phyloP scores from a whole-genome alignment of 2,888 invertebrate genomes.

The Pandemis corylana region DNA sequence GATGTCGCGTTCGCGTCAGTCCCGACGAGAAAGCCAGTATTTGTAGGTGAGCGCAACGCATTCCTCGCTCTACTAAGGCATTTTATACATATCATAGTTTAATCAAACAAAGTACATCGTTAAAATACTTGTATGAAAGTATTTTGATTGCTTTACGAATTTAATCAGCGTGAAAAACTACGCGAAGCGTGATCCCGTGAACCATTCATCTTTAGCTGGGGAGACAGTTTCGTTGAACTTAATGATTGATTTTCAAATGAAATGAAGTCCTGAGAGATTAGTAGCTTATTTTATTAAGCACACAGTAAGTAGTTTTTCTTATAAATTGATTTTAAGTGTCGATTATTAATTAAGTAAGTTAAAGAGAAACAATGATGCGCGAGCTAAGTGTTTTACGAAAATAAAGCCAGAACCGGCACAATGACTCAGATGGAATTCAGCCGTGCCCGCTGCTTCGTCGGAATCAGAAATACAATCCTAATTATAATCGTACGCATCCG shows the following conservation, averaged over 20 bases:
- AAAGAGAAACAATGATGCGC: constrained; percentile 74
- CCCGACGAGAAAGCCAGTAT: constrained; percentile 61
- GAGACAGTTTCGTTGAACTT: background rate
- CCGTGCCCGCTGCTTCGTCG: constrained; percentile 81
- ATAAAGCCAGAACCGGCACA: constrained; percentile 84
- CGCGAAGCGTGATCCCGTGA: constrained; percentile 16
- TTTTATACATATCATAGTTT: constrained; percentile 26
- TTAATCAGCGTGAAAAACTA: constrained; percentile 30
- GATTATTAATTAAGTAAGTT: constrained; percentile 25
- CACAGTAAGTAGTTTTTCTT: background rate
- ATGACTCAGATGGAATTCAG: constrained; percentile 85
- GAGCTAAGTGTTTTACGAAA: constrained; percentile 82
- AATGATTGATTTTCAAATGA: background rate
- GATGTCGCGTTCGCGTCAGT: constrained; percentile 54
- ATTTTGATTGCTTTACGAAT: constrained; percentile 31
- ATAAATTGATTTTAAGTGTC: background rate
- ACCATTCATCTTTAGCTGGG: constrained; percentile 27
- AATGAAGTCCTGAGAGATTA: no score
- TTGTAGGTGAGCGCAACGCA: constrained; percentile 43
- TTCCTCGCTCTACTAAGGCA: constrained; percentile 33
- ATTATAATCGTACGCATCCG: constrained; percentile 85
- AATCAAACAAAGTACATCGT: constrained; percentile 33
- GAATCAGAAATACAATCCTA: constrained; percentile 85
- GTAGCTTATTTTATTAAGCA: background rate
- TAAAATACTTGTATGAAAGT: constrained; percentile 27